Conservation (phyloP, 2,888 invertebrate genomes). For the Drosophila hawaiiensis region DNA sequence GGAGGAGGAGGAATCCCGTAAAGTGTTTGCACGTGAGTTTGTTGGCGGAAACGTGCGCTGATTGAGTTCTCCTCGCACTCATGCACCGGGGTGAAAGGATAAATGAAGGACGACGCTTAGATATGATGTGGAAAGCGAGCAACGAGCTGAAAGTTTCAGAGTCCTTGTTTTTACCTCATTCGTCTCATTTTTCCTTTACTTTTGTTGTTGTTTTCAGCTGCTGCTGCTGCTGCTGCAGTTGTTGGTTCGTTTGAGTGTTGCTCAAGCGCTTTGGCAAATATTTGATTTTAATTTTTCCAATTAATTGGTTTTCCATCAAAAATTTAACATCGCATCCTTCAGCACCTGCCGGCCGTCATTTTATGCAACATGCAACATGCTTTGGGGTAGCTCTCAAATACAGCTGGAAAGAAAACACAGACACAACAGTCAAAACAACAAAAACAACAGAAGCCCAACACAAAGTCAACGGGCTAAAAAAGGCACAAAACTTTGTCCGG, state of each 20-base stretch:
- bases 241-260: conserved; percentile 56
- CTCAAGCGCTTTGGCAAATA: conserved; percentile 79
- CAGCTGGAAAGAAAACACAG: conserved; percentile 13
- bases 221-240: conserved; percentile 17
- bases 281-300: conserved; percentile 79
- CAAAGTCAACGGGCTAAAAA: conserved; percentile 32
- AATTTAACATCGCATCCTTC: conserved; percentile 63
- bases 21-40: conserved; percentile 81
- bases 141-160: conserved; percentile 47
- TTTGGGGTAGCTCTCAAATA: conserved; percentile 26
- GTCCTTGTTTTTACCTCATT: conserved; percentile 31
- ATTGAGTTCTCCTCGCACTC: conserved; percentile 71
- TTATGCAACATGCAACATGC: conserved; percentile 34
- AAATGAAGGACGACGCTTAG: conserved; percentile 79
- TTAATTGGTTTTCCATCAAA: conserved; percentile 80
- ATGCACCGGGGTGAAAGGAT: conserved; percentile 64
- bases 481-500: conserved; percentile 60
- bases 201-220: conserved; percentile 5
- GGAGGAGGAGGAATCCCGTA: conserved; percentile 41
- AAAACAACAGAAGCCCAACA: conserved; percentile 8
- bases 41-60: conserved; percentile 77
- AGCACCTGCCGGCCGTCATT: conserved; percentile 27
- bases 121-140: conserved; percentile 58
- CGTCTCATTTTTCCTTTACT: conserved; percentile 3
- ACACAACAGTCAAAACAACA: conserved; percentile 19